Conservation (phyloP, 2,113 vertebrate genomes). For the Mola mola region DNA sequence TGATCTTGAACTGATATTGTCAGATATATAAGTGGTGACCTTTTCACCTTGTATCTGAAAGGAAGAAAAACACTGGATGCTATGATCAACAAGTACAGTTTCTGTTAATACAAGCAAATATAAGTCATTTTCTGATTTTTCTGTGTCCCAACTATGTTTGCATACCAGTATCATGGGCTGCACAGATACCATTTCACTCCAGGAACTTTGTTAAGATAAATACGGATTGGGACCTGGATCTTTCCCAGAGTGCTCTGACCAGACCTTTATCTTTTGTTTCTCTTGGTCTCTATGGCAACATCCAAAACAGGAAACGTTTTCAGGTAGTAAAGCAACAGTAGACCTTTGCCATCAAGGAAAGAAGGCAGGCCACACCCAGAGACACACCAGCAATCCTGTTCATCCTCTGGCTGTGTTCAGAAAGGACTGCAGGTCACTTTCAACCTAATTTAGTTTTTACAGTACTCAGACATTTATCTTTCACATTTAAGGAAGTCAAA, state of each 20-base stretch:
- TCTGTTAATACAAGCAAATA: background rate
- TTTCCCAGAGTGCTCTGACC: too few species aligned
- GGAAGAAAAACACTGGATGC: too few species aligned
- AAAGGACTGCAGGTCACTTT: constrained; percentile 17
- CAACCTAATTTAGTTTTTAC: too few species aligned
- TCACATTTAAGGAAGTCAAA: too few species aligned
- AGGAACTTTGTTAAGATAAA: constrained; percentile 28
- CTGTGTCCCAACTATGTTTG: constrained; percentile 24
- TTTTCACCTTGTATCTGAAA: constrained; percentile 1
- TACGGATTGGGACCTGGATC: too few species aligned
- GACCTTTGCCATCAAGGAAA: constrained; percentile 48
- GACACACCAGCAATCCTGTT: constrained; percentile 21
- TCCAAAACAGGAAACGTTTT: constrained; percentile 78
- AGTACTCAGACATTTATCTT: too few species aligned
- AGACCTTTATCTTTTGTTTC: constrained; percentile 67
- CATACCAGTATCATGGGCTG: background rate
- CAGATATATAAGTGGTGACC: background rate
- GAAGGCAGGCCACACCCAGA: constrained; percentile 45
- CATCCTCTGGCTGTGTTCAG: background rate
- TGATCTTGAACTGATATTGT: background rate
- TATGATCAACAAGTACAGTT: too few species aligned
- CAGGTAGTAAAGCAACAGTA: constrained; percentile 72
- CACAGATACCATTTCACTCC: constrained; percentile 8
- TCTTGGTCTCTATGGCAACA: constrained; percentile 64
- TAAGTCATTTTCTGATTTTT: constrained; percentile 2